Base-by-base conservation (phyloP, 2,113 vertebrate species). In the Nesospiza acunhae region DNA sequence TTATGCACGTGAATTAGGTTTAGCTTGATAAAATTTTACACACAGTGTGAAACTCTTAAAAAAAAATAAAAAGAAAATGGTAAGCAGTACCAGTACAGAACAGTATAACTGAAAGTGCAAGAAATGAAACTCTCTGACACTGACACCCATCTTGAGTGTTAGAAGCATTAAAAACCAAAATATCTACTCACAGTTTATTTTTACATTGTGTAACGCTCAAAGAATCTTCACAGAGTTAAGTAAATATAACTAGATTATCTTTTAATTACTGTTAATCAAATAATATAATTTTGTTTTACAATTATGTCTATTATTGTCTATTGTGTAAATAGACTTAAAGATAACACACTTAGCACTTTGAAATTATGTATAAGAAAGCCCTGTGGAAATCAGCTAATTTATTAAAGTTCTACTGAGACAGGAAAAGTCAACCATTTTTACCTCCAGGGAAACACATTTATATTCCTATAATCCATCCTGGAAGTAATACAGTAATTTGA, bases 191-290 rank as follows among this genome's bases (percentile, higher is more conserved):
- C 6, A 74, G 23, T 56, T 88, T 52, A 21, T 15, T 72, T 84
- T 90, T 37, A 42, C 68, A 80, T 18, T 53, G 4, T 26, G 9
- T 37, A 60, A 83, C 33, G 9, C 14, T 80, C 8, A 73, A 24
- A 73, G 28, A 46, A 79, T 59, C 15, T 66, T 76, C 44, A 68
- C 8, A 63, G 27, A 68, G 26, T 3, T 76, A 72, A 90, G 13
- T 52, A 92, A 94, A 66, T 50, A 6, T 50, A 93, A 86, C 50
- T 28, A 56, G 24, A 81, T 44, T 84, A 35, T 13, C 66, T 89
- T 87, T 72, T 69, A 90, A 88, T 81, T 91, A 75, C 3, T 62
- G 69, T 86, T 37, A 90, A 41, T 35, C 9, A 85, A 72, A 90
- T 76, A 62, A 73, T 81, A 84, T 46, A 53, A 28, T 50, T 59